Conservation (phyloP, 1,140 invertebrate genomes). For the Harlomillsia oculata region DNA sequence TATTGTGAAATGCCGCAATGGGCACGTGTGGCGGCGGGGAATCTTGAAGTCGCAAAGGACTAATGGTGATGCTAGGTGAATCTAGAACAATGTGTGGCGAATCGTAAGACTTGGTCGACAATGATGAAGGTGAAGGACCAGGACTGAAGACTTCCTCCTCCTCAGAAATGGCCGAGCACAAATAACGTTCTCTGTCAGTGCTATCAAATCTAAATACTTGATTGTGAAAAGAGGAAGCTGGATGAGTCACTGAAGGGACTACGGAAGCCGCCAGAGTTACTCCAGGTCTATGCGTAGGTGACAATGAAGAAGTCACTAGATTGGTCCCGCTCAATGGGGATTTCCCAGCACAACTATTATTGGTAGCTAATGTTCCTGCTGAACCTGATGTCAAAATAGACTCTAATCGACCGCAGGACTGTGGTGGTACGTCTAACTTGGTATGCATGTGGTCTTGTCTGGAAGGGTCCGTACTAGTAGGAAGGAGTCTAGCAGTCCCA, state of each 20-base stretch:
- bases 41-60: constrained; percentile 44
- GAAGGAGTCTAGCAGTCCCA: not conserved
- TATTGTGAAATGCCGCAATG: constrained; percentile 29
- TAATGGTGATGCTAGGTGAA: constrained; percentile 50
- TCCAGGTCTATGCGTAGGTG: constrained; percentile 2
- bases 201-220: constrained; percentile 49
- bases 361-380: not conserved
- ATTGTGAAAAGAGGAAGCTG: constrained; percentile 29
- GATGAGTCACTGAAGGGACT: constrained; percentile 5
- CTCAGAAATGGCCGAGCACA: constrained; percentile 41
- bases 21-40: constrained; percentile 37
- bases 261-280: constrained; percentile 7
- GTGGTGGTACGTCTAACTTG: constrained; percentile 13
- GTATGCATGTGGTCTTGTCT: constrained; percentile 19
- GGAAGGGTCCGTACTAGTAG: not conserved
- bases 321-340: constrained; percentile 24
- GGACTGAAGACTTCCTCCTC: constrained; percentile 51
- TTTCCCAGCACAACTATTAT: too few species aligned
- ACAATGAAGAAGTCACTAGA: constrained; percentile 2
- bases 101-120: constrained; percentile 44
- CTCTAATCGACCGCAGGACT: constrained; percentile 8
- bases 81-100: constrained; percentile 40
- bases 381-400: constrained; percentile 4
- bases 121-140: constrained; percentile 45
- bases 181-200: constrained; percentile 42